Evolutionary conservation across 2,797 vertebrate species (phyloP).

Genomic region (Hemibagrus guttatus): DNA sequence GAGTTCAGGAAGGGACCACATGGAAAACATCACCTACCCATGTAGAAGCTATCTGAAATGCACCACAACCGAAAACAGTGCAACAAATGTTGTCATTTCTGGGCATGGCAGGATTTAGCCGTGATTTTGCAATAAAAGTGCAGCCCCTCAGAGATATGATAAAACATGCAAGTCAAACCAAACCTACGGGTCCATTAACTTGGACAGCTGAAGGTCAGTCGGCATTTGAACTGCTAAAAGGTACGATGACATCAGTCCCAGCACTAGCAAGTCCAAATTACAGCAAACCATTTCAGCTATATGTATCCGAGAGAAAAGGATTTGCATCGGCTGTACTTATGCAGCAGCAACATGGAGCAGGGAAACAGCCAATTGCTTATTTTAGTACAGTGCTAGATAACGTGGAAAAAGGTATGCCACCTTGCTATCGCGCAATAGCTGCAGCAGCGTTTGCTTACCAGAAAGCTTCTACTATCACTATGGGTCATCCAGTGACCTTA

Average conservation of each 20-base stretch:
- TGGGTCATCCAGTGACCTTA: background rate
- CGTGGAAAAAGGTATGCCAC: background rate
- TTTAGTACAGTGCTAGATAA: background rate
- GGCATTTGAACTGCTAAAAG: background rate
- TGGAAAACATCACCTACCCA: background rate
- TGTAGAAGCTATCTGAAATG: rapidly evolving
- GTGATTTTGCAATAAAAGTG: background rate
- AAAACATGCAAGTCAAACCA: background rate
- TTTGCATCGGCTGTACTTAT: background rate
- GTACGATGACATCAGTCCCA: background rate
- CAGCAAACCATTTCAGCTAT: background rate
- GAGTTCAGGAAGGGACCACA: background rate
- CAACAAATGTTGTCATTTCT: background rate
- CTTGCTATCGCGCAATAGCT: background rate
- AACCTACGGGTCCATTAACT: rapidly evolving
- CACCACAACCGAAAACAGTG: rapidly evolving
- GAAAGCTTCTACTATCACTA: background rate
- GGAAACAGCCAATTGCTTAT: background rate
- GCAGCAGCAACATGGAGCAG: background rate
- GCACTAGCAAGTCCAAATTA: background rate
- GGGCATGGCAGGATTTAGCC: background rate
- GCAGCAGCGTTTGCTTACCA: background rate
- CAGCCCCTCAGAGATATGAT: background rate
- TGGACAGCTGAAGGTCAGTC: background rate
- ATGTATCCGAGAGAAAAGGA: background rate